Percentiles rank a stretch among this genome's conserved stretches.
Conservation (phyloP, 1,140 invertebrate genomes). For the Bombus polaris region DNA sequence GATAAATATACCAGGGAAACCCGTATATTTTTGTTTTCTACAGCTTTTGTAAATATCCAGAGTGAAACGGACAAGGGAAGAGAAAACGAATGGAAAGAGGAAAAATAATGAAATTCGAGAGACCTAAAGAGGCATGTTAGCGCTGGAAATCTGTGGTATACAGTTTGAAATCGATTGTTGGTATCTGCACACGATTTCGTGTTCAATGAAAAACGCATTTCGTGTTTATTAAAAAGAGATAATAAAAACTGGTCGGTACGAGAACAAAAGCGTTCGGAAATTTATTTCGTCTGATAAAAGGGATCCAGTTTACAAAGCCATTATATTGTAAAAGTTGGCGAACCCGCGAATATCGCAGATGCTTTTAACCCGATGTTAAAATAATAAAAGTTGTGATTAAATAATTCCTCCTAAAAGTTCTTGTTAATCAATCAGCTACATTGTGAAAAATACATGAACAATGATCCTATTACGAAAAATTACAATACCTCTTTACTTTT, state of each 20-base stretch:
- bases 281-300: slow-evolving; percentile 15
- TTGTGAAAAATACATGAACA: neutral
- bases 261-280: slow-evolving; percentile 7
- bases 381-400: neutral
- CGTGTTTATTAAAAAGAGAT: slow-evolving; percentile 29
- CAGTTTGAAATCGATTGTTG: neutral
- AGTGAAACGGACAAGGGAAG: too few relatives aligned
- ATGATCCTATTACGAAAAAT: neutral
- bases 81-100: neutral
- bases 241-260: neutral
- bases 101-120: slow-evolving; percentile 7
- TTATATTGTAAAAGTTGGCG: slow-evolving; percentile 1
- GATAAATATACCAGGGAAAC: neutral
- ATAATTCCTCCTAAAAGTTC: neutral
- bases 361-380: neutral
- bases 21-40: neutral
- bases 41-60: neutral
- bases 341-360: neutral
- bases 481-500: neutral
- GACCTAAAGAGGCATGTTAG: slow-evolving; percentile 15
- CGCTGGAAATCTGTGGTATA: neutral
- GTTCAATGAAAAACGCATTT: slow-evolving; percentile 24
- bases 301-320: slow-evolving; percentile 2
- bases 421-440: neutral
- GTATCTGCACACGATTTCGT: neutral